phyloP scores from a whole-genome alignment of 1,140 invertebrate genomes.

The Caerostris darwini region DNA sequence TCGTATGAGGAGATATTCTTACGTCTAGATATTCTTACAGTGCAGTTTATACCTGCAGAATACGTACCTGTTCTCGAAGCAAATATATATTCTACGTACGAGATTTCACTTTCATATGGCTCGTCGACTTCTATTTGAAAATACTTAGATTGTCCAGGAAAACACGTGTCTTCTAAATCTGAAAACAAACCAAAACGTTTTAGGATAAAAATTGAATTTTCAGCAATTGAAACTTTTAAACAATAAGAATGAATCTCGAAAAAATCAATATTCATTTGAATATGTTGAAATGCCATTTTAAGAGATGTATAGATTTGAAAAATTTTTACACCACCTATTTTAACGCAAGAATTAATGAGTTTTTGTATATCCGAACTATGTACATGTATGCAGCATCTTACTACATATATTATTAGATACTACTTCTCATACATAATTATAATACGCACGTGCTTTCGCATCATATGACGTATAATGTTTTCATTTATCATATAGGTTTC shows the following conservation, averaged over 20 bases:
- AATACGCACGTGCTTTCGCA: too few species aligned
- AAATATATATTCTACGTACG: neutral
- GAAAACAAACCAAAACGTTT: neutral
- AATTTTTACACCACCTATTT: too few species aligned
- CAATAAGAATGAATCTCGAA: too few species aligned
- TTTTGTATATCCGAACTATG: neutral
- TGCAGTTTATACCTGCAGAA: neutral
- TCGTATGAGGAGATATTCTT: neutral
- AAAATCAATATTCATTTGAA: too few species aligned
- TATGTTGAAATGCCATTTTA: too few species aligned
- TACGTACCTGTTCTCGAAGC: neutral
- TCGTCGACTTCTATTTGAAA: neutral
- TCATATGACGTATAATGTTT: too few species aligned
- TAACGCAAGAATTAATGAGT: too few species aligned
- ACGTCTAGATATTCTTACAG: neutral
- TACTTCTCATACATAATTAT: too few species aligned
- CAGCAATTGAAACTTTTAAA: neutral
- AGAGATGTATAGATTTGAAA: too few species aligned
- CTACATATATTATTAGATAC: too few species aligned
- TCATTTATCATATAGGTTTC: too few species aligned
- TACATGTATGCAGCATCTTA: too few species aligned
- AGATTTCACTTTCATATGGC: slow-evolving; percentile 21
- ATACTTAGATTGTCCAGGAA: neutral
- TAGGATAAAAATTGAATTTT: neutral
- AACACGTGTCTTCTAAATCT: slow-evolving; percentile 6